These are phyloP conservation scores for Clarias gariepinus DNA, from an alignment of 2,113 vertebrate genomes.

Conservation along the genomic window DNA sequence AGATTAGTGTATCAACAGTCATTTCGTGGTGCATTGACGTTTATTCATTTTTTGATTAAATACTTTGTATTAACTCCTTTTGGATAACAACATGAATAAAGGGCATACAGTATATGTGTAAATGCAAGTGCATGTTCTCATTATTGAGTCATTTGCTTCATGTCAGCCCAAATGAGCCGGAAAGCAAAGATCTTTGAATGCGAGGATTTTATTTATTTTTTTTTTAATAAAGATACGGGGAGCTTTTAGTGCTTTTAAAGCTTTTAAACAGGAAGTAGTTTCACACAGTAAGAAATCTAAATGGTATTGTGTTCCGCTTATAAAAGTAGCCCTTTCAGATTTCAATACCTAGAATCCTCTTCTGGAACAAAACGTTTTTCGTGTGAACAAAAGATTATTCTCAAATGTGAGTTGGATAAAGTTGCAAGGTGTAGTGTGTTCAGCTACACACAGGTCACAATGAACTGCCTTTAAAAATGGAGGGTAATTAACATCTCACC, in stretches of 20 bases:
- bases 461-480: not conserved
- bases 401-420: not conserved
- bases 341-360: not conserved
- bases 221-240: not conserved
- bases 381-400: constrained; percentile 7
- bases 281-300: not conserved
- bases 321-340: constrained; percentile 32
- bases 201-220: no score
- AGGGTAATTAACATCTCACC: not conserved
- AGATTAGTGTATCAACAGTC: not conserved
- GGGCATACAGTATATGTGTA: not conserved
- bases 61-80: not conserved
- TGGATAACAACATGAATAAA: not conserved
- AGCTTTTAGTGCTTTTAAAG: constrained; percentile 17
- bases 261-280: constrained; percentile 17
- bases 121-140: not conserved
- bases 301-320: constrained; percentile 6
- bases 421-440: not conserved
- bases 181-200: not conserved
- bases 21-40: not conserved
- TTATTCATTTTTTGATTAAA: not conserved
- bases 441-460: not conserved
- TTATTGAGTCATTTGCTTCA: constrained; percentile 9
- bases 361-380: constrained; percentile 13
- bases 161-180: not conserved